Evolutionary conservation across 2,888 invertebrate genomes (phyloP), one percentile per base, ranked within the genome.

Genomic region (Tanytarsus gracilentus): DNA sequence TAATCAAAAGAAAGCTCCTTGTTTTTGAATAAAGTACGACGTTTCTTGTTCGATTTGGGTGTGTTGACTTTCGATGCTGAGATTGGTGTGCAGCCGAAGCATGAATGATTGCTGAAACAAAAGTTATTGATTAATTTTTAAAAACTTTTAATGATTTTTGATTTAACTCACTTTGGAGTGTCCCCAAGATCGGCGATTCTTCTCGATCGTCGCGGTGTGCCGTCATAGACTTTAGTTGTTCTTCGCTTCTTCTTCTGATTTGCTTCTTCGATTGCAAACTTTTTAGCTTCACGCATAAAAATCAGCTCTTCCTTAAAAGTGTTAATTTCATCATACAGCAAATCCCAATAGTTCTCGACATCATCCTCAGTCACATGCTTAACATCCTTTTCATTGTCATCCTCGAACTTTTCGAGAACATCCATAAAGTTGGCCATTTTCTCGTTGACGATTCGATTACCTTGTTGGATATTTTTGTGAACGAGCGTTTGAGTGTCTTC

Each of bases 321-420:
- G 1, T 40, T 25, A 29, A 56, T 27, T 25, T 56, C 23, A 27
- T 56, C 56, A 25, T 40, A 56, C 11, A 56, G 8, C 11, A 56
- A 14, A n/a, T 16, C 8, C 56, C 56, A 56, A 44, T 56, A 56
- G 27, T 56, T 56, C 11, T 56, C 56, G 1, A 56, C 16, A 23
- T 56, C 56, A 5, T 56, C 56, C 1, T 33, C 33, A 2, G 56
- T 36, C 8, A 27, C 6, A 2, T 6, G 4, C 18, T 56, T 40
- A 3, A 44, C 27, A 40, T 56, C 39, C 5, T 18, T 1, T 1
- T 11, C 3, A 7, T 52, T n/a, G 3, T 16, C 2, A 18, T 18
- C 21, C 8, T 56, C 56, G n/a, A 25, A 56, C 6, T 56, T 9
- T n/a, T 40, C 40, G 6, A 56, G 29, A 2, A 40, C 4, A 33